Evolutionary conservation across 2,797 vertebrate genomes (phyloP), one percentile per base, ranked within the genome.

Genomic region (Astyanax mexicanus): DNA sequence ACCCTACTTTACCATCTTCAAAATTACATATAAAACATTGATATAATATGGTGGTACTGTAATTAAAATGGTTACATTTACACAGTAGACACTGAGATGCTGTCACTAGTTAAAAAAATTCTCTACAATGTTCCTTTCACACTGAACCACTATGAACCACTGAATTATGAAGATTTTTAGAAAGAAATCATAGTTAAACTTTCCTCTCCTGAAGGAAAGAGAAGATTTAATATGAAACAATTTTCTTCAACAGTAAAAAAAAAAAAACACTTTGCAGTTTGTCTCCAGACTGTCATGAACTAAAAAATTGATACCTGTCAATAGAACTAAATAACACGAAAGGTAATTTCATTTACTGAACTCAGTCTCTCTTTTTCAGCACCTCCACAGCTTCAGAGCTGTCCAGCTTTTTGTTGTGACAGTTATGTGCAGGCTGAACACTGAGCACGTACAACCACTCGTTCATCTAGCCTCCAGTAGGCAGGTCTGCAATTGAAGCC

Each of bases 401-500:
- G 19, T 74, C 42, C 23, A 61, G 64, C 62, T 73, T 69, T 21
- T 69, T 21, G 32, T 52, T 21, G 49, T 69, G 49, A 44, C 58
- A 55, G 60, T 75, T 49, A 70, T 55, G 23, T 38, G 19, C 58
- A 45, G 55, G 61, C 64, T 54, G 54, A 21, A 68, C 29, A 69
- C 10, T 54, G 23, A 54, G 51, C 23, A 13, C 11, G 23, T 57
- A 25, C 25, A 57, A n/a, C 13, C 5, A 8, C 25, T 17, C 54
- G 27, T 57, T 25, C 54, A 17, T 65, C 37, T 17, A 77, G 47
- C 71, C 19, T 17, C 29, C 65, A 42, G 64, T 66, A 27, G 67
- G 52, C 54, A 51, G 68, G 57, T 72, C 72, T 37, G 29, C 65
- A 37, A 71, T 42, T 47, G 62, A 49, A 25, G 62, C 40, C 55